Percentiles rank a stretch among this genome's conserved stretches.
phyloP scores from a whole-genome alignment of 2,113 vertebrate genomes.

The Ciconia maguari region DNA sequence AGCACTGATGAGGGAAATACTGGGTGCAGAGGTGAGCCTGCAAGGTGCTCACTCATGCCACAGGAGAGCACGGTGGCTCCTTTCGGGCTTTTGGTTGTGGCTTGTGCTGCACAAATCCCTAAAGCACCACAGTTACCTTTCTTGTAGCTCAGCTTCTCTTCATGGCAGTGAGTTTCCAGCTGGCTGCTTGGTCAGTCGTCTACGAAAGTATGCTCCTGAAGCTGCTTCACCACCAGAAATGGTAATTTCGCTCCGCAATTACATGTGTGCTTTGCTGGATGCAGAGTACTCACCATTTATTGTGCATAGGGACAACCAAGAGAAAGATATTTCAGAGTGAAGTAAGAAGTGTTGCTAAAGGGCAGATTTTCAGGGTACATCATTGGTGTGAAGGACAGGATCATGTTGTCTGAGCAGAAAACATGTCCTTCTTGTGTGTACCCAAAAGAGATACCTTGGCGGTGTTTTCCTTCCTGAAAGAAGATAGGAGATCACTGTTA shows the following conservation, averaged over 20 bases:
- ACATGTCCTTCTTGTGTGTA: background rate
- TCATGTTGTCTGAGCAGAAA: background rate
- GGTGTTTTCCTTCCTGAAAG: background rate
- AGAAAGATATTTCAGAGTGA: background rate
- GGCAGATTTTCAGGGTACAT: background rate
- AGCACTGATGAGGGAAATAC: background rate
- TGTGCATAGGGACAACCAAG: background rate
- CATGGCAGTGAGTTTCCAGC: background rate
- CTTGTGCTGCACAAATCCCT: background rate
- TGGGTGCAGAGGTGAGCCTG: background rate
- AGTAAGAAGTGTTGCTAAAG: background rate
- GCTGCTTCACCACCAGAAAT: background rate
- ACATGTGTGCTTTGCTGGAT: background rate
- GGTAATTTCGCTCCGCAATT: background rate
- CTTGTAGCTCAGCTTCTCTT: background rate
- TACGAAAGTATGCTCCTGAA: background rate
- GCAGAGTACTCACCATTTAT: background rate
- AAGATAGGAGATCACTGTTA: background rate
- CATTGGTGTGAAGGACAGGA: background rate
- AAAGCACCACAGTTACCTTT: background rate
- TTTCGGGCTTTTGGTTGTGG: background rate
- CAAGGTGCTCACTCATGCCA: rapidly evolving
- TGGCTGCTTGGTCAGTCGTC: background rate
- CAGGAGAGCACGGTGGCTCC: rapidly evolving
- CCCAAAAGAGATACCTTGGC: background rate